Base-by-base conservation (phyloP, 1,140 invertebrate species). In the Atopsyche davidsoni region DNA sequence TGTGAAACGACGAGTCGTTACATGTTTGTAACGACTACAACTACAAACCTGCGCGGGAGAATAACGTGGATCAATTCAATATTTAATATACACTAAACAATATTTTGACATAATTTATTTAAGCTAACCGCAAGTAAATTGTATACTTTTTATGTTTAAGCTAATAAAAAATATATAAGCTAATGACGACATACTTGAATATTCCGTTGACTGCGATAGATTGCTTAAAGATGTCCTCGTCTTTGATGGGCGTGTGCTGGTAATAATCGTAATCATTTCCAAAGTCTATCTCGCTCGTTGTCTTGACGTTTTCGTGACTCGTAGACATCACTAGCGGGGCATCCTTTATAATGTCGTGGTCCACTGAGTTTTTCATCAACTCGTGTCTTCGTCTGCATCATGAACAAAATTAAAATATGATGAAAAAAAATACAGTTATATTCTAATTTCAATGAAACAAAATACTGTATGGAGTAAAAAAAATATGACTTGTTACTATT, bases 291-390 rank as follows among this genome's bases (percentile, higher is more conserved):
- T 47, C 65, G 53, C 60, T 72, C 64, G 18, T 64, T 55, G 46
- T 69, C 3, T 68, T 69, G 60, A 79, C 73, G 61, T 78, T 75
- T 63, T 80, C 77, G 62, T 79, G 76, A 59, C 77, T 79, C 0
- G 76, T 68, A 1, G 77, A 78, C 61, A 72, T 73, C 2, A 75
- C 56, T 39, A 74, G 60, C 3, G 68, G 67, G 32, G 73, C 71
- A 61, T 74, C 73, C 48, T 72, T 72, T 19, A 70, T 61, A 4
- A 69, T 59, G 32, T 72, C 67, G 21, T 62, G 60, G 18, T 66
- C 67, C 4, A 59, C 46, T 1, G 46, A 36, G 43, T 59, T 62
- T 21, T 56, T 59, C 28, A 61, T 52, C 23, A 72, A 60, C 71
- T 69, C 73, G 40, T 62, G 63, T 67, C 71, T 73, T 48, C 72